Evolutionary conservation across 1,140 invertebrate genomes (phyloP), one percentile per base, ranked within the genome.

Genomic region (Papilio xuthus): DNA sequence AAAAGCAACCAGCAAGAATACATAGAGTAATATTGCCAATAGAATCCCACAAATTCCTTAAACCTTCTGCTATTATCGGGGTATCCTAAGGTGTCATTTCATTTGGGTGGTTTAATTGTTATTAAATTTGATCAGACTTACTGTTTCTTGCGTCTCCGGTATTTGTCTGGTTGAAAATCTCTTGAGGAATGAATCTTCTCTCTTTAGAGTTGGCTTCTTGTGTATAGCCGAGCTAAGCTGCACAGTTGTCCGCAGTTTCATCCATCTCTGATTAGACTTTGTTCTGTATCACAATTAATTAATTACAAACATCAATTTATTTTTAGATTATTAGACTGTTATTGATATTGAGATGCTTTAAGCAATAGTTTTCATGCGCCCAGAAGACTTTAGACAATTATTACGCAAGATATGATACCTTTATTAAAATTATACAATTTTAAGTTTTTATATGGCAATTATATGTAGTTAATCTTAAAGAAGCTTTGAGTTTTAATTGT

Each of bases 101-200:
- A 37, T 37, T 4, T 8, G 7, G 28, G 6, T 32, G 1, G 8
- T 32, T 41, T 41, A 10, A 8, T n/a, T n/a, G 8, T n/a, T 23
- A 74, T 20, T 56, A 67, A 18, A 7, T 60, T 75, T 56, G 23
- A 15, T 23, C 42, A 80, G 74, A 86, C 90, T 96, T 94, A 80
- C 94, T 94, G 96, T 97, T 89, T 97, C 97, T 93, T 98, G 97
- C 71, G 97, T 96, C 92, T 98, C 97, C 53, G 97, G 97, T 89
- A 98, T 96, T 90, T 99, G 98, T 76, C 98, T 94, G 0, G 98
- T 99, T 12, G 98, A 98, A 94, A 99, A 99, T 81, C 98, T 95
- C 90, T 98, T 98, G 80, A 99, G 94, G 89, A 99, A 99, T 0
- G 98, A 99, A 89, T 99, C 98, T 94, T 99, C 98, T 71, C 98